Evolutionary conservation across 2,797 vertebrate genomes (phyloP), one percentile per base, ranked within the genome.

Genomic region (Capromys pilorides): DNA sequence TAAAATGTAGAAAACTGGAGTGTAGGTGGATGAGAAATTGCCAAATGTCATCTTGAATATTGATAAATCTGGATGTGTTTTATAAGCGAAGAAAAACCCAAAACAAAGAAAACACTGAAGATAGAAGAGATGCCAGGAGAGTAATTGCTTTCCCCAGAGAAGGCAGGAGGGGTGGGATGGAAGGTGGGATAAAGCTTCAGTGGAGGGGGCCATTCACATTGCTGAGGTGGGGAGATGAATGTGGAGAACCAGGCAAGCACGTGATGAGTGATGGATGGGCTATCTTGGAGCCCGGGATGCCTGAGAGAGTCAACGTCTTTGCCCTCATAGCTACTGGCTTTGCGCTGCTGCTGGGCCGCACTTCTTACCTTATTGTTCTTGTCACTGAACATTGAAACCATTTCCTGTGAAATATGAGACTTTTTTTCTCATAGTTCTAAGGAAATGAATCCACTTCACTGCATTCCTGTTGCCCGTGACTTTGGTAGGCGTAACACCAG

Each of bases 351-450:
- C n/a, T 26, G 54, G 54, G 59, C 9, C 41, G 91, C 49, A 14
- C 9, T 80, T 39, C 71, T 71, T 90, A 31, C 36, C 59, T 93
- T 77, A 26, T 39, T 39, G 39, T 64, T 69, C 28, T 84, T 16
- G 24, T 81, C 57, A 5, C 5, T 1, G 0, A 24, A 31, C 79
- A 78, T 28, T 77, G 36, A 24, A 21, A 54, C n/a, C 26, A 5
- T 24, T 88, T 85, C 67, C 84, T 49, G 19, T 86, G 88, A 79
- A 92, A 86, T 69, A 28, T 51, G 59, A 45, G 92, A 6, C 79
- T 33, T 3, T 61, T 93, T 59, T 62, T 86, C 9, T 71, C 26
- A 39, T 80, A 18, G 6, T 33, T 88, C 86, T 61, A 28, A 92
- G 86, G 59, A 73, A 86, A 88, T 8, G 2, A 33, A 33, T 16